Evolutionary conservation across 2,797 vertebrate genomes (phyloP).

Genomic region (Botia kubotai): DNA sequence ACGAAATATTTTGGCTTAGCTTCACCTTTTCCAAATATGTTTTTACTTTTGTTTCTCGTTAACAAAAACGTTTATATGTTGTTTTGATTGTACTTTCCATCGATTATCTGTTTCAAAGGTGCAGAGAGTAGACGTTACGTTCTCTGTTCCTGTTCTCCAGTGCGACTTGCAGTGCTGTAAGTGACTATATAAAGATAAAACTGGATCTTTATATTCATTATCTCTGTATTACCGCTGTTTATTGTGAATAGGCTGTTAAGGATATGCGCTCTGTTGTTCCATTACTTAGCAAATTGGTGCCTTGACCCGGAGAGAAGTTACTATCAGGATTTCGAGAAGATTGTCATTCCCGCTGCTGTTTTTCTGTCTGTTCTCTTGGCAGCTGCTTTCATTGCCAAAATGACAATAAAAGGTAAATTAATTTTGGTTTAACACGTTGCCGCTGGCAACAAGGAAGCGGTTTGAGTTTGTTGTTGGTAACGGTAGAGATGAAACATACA

Average conservation of each 20-base stretch:
- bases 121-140: slow-evolving; percentile 50
- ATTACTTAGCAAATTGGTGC: slow-evolving; percentile 29
- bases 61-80: background rate
- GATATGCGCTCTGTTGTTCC: background rate
- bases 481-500: background rate
- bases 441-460: background rate
- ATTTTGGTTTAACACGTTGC: slow-evolving; percentile 7
- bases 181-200: slow-evolving; percentile 8
- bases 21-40: background rate
- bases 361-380: slow-evolving; percentile 27
- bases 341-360: slow-evolving; percentile 10
- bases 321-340: slow-evolving; percentile 5
- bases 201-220: background rate
- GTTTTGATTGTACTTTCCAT: no score
- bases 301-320: background rate
- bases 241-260: background rate
- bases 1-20: background rate
- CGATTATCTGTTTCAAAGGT: slow-evolving; percentile 29
- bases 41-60: background rate
- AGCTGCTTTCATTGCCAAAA: slow-evolving; percentile 22
- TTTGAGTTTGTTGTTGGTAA: slow-evolving; percentile 15
- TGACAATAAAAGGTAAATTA: slow-evolving; percentile 42
- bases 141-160: slow-evolving; percentile 38
- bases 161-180: slow-evolving; percentile 58
- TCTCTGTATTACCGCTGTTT: background rate